A percentile compares a stretch with the other conserved stretches of the same genome.
Evolutionary conservation across 2,888 invertebrate genomes (phyloP).

Genomic region (Noctuana brunneofusca): DNA sequence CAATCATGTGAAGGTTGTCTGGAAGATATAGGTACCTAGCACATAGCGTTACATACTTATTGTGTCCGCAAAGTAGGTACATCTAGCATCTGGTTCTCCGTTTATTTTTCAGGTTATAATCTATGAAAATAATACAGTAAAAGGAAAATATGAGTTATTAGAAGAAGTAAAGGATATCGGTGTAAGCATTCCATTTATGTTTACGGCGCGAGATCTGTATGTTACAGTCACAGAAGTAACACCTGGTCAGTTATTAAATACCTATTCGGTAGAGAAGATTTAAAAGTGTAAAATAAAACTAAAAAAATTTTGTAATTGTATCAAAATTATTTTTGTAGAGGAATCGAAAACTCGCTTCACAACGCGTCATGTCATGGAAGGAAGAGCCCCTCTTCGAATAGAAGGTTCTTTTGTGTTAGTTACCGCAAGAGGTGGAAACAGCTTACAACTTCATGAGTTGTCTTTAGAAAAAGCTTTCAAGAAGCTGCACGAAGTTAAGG

Average conservation of each 20-base stretch:
- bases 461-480: slow-evolving; percentile 74
- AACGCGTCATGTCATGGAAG: slow-evolving; percentile 79
- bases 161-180: slow-evolving; percentile 86
- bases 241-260: slow-evolving; percentile 72
- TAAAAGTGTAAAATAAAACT: slow-evolving; percentile 15
- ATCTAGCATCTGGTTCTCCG: not conserved
- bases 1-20: too few relatives aligned
- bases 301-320: too few relatives aligned
- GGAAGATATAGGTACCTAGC: too few relatives aligned
- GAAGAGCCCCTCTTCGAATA: slow-evolving; percentile 80
- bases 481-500: slow-evolving; percentile 78
- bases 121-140: slow-evolving; percentile 77
- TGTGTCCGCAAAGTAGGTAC: too few relatives aligned
- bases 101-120: slow-evolving; percentile 73
- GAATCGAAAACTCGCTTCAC: slow-evolving; percentile 70
- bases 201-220: slow-evolving; percentile 84
- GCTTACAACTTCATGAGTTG: slow-evolving; percentile 79
- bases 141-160: slow-evolving; percentile 78
- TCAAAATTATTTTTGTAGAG: slow-evolving; percentile 46
- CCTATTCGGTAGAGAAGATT: too few relatives aligned
- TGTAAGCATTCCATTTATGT: slow-evolving; percentile 78
- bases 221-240: slow-evolving; percentile 84
- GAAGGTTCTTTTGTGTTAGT: slow-evolving; percentile 73
- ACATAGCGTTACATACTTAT: too few relatives aligned
- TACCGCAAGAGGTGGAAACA: slow-evolving; percentile 78